phyloP scores from a whole-genome alignment of 1,140 invertebrate species.

The Hylaeus anthracinus region DNA sequence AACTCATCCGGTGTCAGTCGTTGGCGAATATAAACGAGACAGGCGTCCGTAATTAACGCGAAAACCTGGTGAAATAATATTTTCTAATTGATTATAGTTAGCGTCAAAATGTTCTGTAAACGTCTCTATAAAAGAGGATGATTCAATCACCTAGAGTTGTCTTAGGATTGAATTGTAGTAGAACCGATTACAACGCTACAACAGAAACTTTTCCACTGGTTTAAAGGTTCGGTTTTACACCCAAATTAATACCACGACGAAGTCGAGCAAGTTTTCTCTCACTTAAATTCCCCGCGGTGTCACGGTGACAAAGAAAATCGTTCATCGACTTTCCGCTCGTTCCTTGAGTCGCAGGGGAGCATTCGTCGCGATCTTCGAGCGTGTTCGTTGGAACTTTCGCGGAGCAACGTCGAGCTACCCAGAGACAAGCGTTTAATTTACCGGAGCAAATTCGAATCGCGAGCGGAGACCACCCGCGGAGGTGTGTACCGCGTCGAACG shows the following conservation, averaged over 20 bases:
- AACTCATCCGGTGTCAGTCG: not conserved
- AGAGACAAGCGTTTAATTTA: constrained; percentile 61
- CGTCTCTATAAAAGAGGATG: too few relatives aligned
- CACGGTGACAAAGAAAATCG: too few relatives aligned
- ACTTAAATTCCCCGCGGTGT: too few relatives aligned
- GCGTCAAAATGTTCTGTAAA: not conserved
- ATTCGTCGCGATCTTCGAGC: not conserved
- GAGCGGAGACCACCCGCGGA: constrained; percentile 31
- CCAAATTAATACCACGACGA: too few relatives aligned
- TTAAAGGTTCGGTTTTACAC: too few relatives aligned
- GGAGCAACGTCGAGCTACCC: constrained; percentile 25
- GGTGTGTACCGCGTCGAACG: constrained; percentile 51
- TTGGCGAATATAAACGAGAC: not conserved
- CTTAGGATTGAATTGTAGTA: too few relatives aligned
- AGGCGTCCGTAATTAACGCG: constrained; percentile 21
- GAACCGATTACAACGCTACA: too few relatives aligned
- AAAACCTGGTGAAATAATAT: constrained; percentile 4
- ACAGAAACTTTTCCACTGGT: too few relatives aligned
- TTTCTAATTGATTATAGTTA: constrained; percentile 7
- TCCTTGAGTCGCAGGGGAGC: not conserved
- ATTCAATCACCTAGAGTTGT: too few relatives aligned
- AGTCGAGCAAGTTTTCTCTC: too few relatives aligned
- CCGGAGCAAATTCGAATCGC: constrained; percentile 46
- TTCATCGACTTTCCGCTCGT: too few relatives aligned
- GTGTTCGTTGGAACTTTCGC: not conserved